Evolutionary conservation across 2,888 invertebrate species (phyloP), one percentile per base, ranked within the genome.

Genomic region (Agriopis leucophaearia): DNA sequence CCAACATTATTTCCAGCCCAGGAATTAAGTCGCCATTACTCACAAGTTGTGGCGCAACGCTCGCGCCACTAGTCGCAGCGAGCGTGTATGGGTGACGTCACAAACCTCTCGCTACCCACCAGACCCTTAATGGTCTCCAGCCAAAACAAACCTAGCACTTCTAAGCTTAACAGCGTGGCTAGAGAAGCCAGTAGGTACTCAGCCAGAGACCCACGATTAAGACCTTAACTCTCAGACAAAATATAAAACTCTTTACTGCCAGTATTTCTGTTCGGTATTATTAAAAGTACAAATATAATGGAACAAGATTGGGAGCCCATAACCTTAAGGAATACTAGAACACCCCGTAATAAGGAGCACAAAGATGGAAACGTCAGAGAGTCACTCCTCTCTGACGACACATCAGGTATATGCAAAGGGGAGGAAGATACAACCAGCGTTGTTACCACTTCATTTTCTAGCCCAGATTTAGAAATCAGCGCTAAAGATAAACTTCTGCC

Each of bases 141-240:
- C 81, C 94, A 91, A 92, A 92, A 92, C 78, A 94, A 93, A 85
- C 94, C 94, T 60, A 92, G 90, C 79, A 88, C 90, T 72, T 84
- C 93, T 69, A 93, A 94, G 80, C 88, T 91, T 38, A 92, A 92
- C 87, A 90, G 92, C 81, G 91, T 89, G 86, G 92, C 94, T 75
- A 90, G 94, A 71, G 88, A 92, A 75, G 88, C 94, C 70, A 94
- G 94, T 74, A 86, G 93, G 62, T 94, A 94, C 73, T 94, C 92
- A 64, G 94, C 94, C 66, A 88, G 94, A 77, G 95, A 95, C 79
- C 95, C 95, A 42, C 88, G 95, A 78, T 95, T 95, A 94, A 95
- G 95, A 94, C 83, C 88, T 27, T 94, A 94, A 87, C 84, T 64
- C 83, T 10, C 78, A 81, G 16, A 62, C 79, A 83, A 72, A 84